Base-by-base conservation (phyloP, 2,113 vertebrate species). In the Actenoides hombroni region DNA sequence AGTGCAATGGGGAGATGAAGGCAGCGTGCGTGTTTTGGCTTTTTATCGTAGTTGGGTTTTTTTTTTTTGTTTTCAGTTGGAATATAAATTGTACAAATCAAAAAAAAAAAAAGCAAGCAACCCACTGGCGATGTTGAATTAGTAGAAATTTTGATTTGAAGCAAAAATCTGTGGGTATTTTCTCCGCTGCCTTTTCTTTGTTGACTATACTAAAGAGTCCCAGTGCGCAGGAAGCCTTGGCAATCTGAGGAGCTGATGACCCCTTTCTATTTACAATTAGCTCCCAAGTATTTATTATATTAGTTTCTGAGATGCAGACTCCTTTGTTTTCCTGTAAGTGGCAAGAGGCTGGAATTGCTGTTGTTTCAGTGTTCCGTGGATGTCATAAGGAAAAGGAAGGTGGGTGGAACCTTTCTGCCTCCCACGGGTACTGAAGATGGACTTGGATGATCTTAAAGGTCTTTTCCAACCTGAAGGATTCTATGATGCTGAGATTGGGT, bases 1-100 rank as follows among this genome's bases (percentile, higher is more conserved):
- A 96, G 87, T 76, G 31, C 82, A 95, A 80, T 54, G 63, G 69
- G 78, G 44, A 88, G 92, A 83, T n/a, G 91, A 89, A 94, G 75
- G 76, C 85, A 65, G 71, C 7, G 57, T 0, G 49, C 91, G 79
- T 83, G 40, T 19, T 10, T 24, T 53, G 25, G 13, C 13, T 40
- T 40, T 40, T 40, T 40, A 40, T 40, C 13, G 40, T 40, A 40
- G 40, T 40, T 40, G 40, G 51, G 51, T 28, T 15, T 9, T 28
- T 14, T 57, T 48, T 88, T 97, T 33, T 42, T 15, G 42, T 42
- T 42, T 42, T 42, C 91, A 65, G 76, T 68, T 79, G 88, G 88
- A 95, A 40, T 79, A 49, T 65, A 82, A 91, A 93, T 70, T 49
- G 89, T 39, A 29, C 44, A 57, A 97, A 96, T 94, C 61, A 35